Percentiles rank a stretch among this genome's conserved stretches.
Evolutionary conservation across 2,888 invertebrate species (phyloP).

Genomic region (Drosophila anomelani): DNA sequence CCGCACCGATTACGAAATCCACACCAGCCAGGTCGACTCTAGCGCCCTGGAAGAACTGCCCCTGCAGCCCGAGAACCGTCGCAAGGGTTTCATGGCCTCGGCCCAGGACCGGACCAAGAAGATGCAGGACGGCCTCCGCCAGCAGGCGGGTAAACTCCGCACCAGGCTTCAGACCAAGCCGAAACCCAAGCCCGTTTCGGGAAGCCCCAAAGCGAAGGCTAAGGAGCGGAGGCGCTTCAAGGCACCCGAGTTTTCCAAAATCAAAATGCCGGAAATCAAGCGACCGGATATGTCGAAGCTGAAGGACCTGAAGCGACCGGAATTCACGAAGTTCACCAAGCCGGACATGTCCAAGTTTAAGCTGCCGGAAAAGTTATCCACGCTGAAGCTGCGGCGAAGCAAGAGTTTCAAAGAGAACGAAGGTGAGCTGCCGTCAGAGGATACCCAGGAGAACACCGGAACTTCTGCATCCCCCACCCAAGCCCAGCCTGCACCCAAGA

Average conservation of each 20-base stretch:
- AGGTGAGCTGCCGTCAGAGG: constrained; percentile 54
- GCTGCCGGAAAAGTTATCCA: constrained; percentile 88
- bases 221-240: constrained; percentile 83
- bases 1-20: constrained; percentile 88
- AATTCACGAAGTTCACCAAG: constrained; percentile 85
- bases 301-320: constrained; percentile 82
- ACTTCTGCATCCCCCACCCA: constrained; percentile 48
- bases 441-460: constrained; percentile 45
- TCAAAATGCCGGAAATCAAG: constrained; percentile 85
- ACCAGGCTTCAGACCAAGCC: constrained; percentile 87
- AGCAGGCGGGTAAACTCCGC: constrained; percentile 90
- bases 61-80: constrained; percentile 86
- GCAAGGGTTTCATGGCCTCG: constrained; percentile 85
- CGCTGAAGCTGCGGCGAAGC: constrained; percentile 85
- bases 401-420: constrained; percentile 84
- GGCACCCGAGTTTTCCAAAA: constrained; percentile 84
- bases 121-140: constrained; percentile 88
- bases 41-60: constrained; percentile 88
- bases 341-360: constrained; percentile 88
- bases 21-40: constrained; percentile 89
- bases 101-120: constrained; percentile 86
- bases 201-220: constrained; percentile 81
- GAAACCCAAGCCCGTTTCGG: constrained; percentile 73
- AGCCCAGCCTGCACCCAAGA: constrained; percentile 82
- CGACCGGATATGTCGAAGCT: constrained; percentile 86